Percentiles rank a stretch among this genome's conserved stretches.
Conservation (phyloP, 2,797 vertebrate species). For the Lycodopsis pacificus region DNA sequence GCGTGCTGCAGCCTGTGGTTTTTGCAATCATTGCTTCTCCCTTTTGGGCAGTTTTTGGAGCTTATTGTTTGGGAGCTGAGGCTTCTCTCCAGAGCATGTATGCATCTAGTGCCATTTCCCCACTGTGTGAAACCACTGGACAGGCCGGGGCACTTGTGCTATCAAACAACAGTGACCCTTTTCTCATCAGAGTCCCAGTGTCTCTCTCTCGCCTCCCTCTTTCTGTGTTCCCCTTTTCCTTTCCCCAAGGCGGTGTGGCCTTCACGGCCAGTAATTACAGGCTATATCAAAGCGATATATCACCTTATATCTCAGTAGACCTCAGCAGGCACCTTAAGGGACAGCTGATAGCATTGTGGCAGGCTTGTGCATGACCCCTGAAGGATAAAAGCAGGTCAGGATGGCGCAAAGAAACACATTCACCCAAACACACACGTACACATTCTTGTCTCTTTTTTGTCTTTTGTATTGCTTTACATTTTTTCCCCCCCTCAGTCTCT, state of each 20-base stretch:
- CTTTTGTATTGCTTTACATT: constrained; percentile 33
- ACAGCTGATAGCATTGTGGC: constrained; percentile 80
- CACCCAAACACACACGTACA: background rate
- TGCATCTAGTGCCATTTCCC: constrained; percentile 39
- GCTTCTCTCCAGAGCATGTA: constrained; percentile 30
- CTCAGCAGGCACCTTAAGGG: constrained; percentile 73
- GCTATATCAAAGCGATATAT: constrained; percentile 85
- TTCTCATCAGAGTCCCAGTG: constrained; percentile 70
- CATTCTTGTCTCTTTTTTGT: constrained; percentile 18
- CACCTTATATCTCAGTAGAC: constrained; percentile 77
- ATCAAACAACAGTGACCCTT: constrained; percentile 72
- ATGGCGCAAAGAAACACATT: constrained; percentile 29
- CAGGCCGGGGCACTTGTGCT: constrained; percentile 44
- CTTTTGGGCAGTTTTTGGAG: constrained; percentile 52
- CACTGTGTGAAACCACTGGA: constrained; percentile 36
- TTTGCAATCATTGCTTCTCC: constrained; percentile 39
- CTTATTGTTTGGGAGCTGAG: constrained; percentile 35
- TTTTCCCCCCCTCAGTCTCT: constrained; percentile 19
- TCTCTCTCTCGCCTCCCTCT: constrained; percentile 45
- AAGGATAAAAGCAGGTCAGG: constrained; percentile 77
- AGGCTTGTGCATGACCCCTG: constrained; percentile 71
- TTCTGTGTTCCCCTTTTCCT: constrained; percentile 48
- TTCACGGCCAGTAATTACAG: constrained; percentile 84
- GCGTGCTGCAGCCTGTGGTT: constrained; percentile 32
- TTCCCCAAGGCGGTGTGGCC: constrained; percentile 72